phyloP scores from a whole-genome alignment of 2,797 vertebrate genomes.

The Sus cebifrons region DNA sequence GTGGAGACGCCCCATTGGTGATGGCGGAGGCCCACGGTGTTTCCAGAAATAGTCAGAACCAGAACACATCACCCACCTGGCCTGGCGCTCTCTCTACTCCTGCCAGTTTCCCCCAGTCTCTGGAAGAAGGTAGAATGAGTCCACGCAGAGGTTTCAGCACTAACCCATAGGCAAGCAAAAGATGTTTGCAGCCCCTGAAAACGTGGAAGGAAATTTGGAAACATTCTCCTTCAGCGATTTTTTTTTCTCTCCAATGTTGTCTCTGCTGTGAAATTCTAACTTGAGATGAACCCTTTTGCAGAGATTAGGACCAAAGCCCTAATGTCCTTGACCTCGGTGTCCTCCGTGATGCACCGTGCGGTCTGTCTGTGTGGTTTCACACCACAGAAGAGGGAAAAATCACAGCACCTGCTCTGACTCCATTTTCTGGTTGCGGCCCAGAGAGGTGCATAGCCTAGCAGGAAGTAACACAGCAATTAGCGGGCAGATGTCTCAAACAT shows the following conservation, averaged over 20 bases:
- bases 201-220: constrained; percentile 2
- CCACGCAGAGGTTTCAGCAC: not conserved
- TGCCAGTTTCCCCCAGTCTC: not conserved
- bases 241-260: not conserved
- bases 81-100: not conserved
- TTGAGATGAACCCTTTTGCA: not conserved
- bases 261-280: constrained; percentile 29
- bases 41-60: not conserved
- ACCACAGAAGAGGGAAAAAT: not conserved
- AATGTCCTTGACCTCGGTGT: not conserved
- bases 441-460: not conserved
- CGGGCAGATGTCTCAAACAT: not conserved
- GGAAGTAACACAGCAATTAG: not conserved
- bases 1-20: accelerated
- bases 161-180: not conserved
- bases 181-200: not conserved
- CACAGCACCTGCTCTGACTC: not conserved
- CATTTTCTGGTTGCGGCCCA: not conserved
- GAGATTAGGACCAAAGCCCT: not conserved
- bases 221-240: not conserved
- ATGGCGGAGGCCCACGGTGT: not conserved
- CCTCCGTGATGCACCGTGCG: accelerated
- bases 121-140: not conserved
- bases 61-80: accelerated
- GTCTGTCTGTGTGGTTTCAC: not conserved